phyloP scores from a whole-genome alignment of 2,113 vertebrate genomes.

The Tupaia tana region DNA sequence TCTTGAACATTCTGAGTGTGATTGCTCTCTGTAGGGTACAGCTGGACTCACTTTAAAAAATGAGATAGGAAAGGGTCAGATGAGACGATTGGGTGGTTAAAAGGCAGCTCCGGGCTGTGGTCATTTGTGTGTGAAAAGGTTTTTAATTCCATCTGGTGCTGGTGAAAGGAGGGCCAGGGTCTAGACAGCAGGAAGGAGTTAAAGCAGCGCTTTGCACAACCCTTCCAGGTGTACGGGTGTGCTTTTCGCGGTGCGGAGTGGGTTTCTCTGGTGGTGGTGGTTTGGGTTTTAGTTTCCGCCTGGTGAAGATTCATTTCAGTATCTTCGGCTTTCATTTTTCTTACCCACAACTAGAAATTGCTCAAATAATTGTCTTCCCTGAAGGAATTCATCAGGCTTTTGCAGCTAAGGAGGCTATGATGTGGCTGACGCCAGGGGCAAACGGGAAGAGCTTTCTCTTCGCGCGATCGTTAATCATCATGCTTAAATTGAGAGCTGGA shows the following conservation, averaged over 20 bases:
- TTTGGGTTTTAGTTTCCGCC: conserved; percentile 26
- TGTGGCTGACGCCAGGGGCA: conserved; percentile 56
- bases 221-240: neutral
- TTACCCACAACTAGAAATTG: conserved; percentile 51
- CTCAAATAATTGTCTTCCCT: conserved; percentile 40
- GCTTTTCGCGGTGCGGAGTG: neutral
- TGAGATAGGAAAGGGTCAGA: conserved; percentile 13
- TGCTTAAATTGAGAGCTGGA: conserved; percentile 73
- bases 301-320: conserved; percentile 33
- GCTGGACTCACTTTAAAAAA: neutral
- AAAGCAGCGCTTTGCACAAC: neutral
- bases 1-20: conserved; percentile 64
- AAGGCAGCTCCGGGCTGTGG: neutral
- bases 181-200: neutral
- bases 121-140: neutral
- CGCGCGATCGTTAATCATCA: conserved; percentile 73
- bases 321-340: conserved; percentile 60
- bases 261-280: neutral
- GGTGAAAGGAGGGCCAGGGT: neutral
- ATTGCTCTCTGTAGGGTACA: conserved; percentile 14
- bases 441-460: conserved; percentile 65
- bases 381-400: conserved; percentile 62
- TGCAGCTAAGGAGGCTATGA: conserved; percentile 61
- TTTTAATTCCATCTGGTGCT: neutral
- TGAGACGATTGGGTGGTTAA: conserved; percentile 33